A percentile compares a stretch with the other conserved stretches of the same genome.
Evolutionary conservation across 2,797 vertebrate genomes (phyloP).

Genomic region (Gouania willdenowi): DNA sequence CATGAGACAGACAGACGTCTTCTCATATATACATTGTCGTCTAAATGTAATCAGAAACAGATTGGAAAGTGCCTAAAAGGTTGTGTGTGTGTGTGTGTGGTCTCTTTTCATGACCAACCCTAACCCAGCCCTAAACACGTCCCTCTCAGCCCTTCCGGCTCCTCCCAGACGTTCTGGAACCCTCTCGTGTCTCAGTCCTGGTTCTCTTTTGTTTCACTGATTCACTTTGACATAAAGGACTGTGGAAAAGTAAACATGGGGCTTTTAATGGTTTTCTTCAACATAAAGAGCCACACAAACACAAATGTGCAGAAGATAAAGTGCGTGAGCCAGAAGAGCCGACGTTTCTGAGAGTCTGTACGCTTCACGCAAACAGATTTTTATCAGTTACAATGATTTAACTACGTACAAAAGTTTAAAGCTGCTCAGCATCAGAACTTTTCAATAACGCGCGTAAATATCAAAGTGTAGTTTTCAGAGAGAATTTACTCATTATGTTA

Average conservation of each 20-base stretch:
- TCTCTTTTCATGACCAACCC: constrained; percentile 45
- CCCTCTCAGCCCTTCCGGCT: constrained; percentile 42
- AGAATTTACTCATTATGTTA: no score
- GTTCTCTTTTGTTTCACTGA: constrained; percentile 2
- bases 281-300: no score
- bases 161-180: constrained; percentile 4
- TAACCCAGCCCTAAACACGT: constrained; percentile 52
- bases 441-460: no score
- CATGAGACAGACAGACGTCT: constrained; percentile 52
- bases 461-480: no score
- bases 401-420: no score
- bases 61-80: constrained; percentile 33
- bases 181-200: background rate
- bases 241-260: constrained; percentile 11
- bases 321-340: no score
- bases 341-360: no score
- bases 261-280: no score
- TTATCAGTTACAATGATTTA: no score
- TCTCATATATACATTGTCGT: constrained; percentile 42
- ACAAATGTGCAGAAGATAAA: no score
- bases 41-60: constrained; percentile 53
- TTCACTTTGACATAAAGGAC: constrained; percentile 12
- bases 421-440: no score
- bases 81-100: constrained; percentile 37
- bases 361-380: no score